These are phyloP conservation scores for Choloepus hoffmanni DNA, from an alignment of 2,113 vertebrate species.

Conservation along the genomic window DNA sequence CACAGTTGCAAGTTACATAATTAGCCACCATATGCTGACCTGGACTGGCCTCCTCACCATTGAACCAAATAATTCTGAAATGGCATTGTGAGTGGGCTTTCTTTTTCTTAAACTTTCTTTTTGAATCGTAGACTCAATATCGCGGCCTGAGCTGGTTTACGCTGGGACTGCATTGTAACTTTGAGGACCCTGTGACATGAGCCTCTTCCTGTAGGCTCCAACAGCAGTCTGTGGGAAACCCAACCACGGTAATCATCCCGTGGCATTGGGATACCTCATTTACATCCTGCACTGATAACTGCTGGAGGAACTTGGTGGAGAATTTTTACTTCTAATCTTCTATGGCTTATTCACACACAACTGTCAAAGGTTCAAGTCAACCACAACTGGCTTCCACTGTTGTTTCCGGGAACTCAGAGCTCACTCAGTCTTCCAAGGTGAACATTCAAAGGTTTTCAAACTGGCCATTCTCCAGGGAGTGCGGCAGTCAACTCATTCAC, in stretches of 20 bases:
- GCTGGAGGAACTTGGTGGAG: not conserved
- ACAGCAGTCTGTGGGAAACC: not conserved
- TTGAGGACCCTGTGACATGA: not conserved
- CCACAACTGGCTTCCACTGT: not conserved
- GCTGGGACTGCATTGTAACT: not conserved
- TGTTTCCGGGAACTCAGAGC: not conserved
- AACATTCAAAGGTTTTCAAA: not conserved
- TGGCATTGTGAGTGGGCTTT: not conserved
- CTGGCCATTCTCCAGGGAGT: not conserved
- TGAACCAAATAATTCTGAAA: not conserved
- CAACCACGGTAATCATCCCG: fast-evolving
- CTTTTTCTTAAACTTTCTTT: conserved; percentile 19
- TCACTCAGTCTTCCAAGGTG: not conserved
- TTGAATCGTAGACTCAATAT: not conserved
- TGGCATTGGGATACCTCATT: not conserved
- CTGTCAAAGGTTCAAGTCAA: not conserved
- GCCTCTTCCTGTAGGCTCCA: not conserved
- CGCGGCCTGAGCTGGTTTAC: not conserved
- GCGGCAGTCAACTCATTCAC: conserved; percentile 79
- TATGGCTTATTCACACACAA: not conserved
- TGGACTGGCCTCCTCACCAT: not conserved
- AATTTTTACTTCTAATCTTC: not conserved
- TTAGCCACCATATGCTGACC: not conserved
- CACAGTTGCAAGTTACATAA: not conserved
- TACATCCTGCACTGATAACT: not conserved